A percentile compares a stretch with the other conserved stretches of the same genome.
These are phyloP conservation scores for Acanthurus leucopareius DNA, from an alignment of 2,797 vertebrate species.

Conservation along the genomic window DNA sequence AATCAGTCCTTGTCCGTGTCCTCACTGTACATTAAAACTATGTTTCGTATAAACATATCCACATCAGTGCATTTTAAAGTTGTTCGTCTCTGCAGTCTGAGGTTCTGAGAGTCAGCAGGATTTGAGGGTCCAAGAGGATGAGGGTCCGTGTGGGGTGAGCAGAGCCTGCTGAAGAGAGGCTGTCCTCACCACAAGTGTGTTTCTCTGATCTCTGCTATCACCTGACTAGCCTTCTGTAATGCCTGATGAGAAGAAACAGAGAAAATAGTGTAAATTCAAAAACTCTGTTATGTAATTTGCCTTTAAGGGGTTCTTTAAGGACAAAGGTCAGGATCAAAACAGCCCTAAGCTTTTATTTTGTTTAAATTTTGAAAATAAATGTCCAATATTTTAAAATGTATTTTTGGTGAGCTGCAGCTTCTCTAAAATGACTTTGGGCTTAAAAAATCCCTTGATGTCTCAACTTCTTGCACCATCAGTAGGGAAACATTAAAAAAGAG, in stretches of 20 bases:
- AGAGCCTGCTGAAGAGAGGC: conserved; percentile 24
- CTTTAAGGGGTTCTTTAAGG: no score
- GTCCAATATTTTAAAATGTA: neutral
- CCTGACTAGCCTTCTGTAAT: conserved; percentile 96
- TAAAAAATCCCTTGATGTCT: neutral
- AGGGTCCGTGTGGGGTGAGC: conserved; percentile 42
- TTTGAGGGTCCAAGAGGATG: conserved; percentile 14
- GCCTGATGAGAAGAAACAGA: conserved; percentile 82
- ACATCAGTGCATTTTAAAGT: conserved; percentile 84
- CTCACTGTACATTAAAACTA: conserved; percentile 88
- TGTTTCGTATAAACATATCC: conserved; percentile 82
- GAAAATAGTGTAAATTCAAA: neutral
- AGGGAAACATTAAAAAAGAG: neutral
- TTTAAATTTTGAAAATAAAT: neutral
- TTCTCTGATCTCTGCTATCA: conserved; percentile 98
- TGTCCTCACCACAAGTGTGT: conserved; percentile 95
- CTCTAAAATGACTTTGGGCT: neutral
- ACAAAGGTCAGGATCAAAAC: no score
- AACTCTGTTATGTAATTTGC: neutral
- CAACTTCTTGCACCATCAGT: neutral
- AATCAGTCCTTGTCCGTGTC: conserved; percentile 72
- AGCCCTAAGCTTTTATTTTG: neutral
- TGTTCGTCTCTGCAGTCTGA: conserved; percentile 73
- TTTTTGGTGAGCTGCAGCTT: neutral
- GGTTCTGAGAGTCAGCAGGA: conserved; percentile 25